Evolutionary conservation across 2,888 invertebrate genomes (phyloP), one percentile per base, ranked within the genome.

Genomic region (Yponomeuta cagnagella): DNA sequence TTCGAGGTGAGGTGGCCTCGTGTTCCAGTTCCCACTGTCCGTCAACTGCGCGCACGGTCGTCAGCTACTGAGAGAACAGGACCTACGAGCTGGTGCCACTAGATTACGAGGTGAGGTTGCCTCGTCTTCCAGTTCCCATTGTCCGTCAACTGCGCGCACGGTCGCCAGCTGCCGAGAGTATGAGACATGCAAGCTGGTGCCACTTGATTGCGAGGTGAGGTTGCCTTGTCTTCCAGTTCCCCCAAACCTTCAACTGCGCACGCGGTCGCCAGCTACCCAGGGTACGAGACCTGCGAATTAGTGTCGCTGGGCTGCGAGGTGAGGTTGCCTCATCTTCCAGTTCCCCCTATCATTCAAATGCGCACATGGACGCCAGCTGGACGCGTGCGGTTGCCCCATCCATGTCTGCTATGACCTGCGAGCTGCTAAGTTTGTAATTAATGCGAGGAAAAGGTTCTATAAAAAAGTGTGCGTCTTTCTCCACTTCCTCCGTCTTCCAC

Each of bases 61-160:
- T 2, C 79, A 82, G 43, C 74, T 96, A 96, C 75, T 86, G 93
- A 74, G 92, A 93, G 0, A 95, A 95, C 73, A 96, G 91, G 76
- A 86, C 83, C 12, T 91, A 91, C 69, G 90, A 91, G 67, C 80
- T 91, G 2, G 33, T 92, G 71, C 86, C 89, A 31, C 79, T 91
- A 76, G 90, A 92, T 33, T 92, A 91, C 73, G 90, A 89, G 83
- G 91, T 91, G 71, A 71, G 68, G 67, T 31, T 33, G 43, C 43
- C 8, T 43, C 6, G 9, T 5, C 5, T 43, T 43, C 8, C 6
- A 43, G 43, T 43, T 43, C 8, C 43, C 43, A 92, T 72, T 91
- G 43, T 8, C 43, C 5, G 2, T 43, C 43, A 43, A 81, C 12
- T 92, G 93, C 70, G 76, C 84, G 0, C 86, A 92, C 72, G 92